Percentiles rank a stretch among this genome's conserved stretches.
Evolutionary conservation across 2,797 vertebrate species (phyloP).

Genomic region (Pipistrellus pipistrellus): DNA sequence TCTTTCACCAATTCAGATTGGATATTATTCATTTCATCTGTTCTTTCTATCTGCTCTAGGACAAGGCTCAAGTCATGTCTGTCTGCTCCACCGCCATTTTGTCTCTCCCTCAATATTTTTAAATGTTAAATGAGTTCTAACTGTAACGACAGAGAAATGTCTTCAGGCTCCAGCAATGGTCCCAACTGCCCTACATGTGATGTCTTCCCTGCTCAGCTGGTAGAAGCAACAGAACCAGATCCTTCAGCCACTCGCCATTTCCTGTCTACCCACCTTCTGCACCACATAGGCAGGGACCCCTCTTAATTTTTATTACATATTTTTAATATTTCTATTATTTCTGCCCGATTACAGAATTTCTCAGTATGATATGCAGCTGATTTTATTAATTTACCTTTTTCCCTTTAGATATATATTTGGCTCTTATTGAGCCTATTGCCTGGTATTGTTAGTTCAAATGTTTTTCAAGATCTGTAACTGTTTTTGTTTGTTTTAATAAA

Average conservation of each 20-base stretch:
- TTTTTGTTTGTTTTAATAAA: neutral
- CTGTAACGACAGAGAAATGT: conserved; percentile 78
- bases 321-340: neutral
- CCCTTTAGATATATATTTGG: neutral
- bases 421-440: neutral
- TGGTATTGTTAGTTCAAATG: neutral
- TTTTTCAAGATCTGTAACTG: neutral
- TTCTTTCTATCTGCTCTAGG: too few relatives aligned
- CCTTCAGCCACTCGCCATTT: conserved; percentile 96
- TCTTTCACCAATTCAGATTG: too few relatives aligned
- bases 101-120: too few relatives aligned
- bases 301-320: neutral
- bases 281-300: conserved; percentile 91
- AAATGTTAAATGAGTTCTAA: conserved; percentile 16
- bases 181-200: conserved; percentile 73
- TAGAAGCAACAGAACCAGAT: conserved; percentile 87
- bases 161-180: conserved; percentile 72
- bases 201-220: conserved; percentile 77
- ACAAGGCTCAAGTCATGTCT: too few relatives aligned
- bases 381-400: neutral
- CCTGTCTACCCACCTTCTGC: conserved; percentile 95
- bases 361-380: neutral
- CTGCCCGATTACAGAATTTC: neutral
- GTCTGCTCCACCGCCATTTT: too few relatives aligned
- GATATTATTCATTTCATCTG: too few relatives aligned